Conservation (phyloP, 2,888 invertebrate species). For the Phaedon cochleariae region DNA sequence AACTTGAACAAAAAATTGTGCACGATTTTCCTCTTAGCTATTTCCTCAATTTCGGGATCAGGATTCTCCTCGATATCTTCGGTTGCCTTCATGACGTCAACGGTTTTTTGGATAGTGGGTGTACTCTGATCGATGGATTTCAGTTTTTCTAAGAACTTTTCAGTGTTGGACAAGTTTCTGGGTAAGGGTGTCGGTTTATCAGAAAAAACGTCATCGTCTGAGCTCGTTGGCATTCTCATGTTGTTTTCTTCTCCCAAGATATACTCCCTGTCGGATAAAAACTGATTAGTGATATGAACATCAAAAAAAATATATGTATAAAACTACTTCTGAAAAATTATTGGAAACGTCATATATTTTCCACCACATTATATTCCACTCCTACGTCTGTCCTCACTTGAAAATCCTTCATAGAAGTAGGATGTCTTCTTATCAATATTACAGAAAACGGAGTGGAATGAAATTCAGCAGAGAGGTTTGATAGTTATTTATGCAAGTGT, state of each 20-base stretch:
- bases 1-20: conserved; percentile 48
- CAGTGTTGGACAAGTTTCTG: not conserved
- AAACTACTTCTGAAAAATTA: too few relatives aligned
- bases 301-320: conserved; percentile 27
- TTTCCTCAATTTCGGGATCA: conserved; percentile 40
- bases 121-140: not conserved
- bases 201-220: not conserved
- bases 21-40: conserved; percentile 43
- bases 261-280: not conserved
- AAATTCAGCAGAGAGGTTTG: too few relatives aligned
- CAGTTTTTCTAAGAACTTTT: not conserved
- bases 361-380: too few relatives aligned
- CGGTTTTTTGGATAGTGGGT: not conserved
- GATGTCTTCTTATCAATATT: too few relatives aligned
- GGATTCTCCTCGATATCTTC: conserved; percentile 19
- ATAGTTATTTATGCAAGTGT: too few relatives aligned
- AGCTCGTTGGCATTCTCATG: not conserved
- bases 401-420: too few relatives aligned
- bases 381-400: too few relatives aligned
- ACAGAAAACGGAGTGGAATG: too few relatives aligned
- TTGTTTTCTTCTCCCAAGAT: too few relatives aligned
- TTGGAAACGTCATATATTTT: too few relatives aligned
- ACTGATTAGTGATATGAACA: not conserved
- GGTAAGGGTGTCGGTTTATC: not conserved
- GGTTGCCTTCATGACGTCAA: not conserved